A percentile compares a stretch with the other conserved stretches of the same genome.
Conservation (phyloP, 2,888 invertebrate genomes). For the Thereva unica region DNA sequence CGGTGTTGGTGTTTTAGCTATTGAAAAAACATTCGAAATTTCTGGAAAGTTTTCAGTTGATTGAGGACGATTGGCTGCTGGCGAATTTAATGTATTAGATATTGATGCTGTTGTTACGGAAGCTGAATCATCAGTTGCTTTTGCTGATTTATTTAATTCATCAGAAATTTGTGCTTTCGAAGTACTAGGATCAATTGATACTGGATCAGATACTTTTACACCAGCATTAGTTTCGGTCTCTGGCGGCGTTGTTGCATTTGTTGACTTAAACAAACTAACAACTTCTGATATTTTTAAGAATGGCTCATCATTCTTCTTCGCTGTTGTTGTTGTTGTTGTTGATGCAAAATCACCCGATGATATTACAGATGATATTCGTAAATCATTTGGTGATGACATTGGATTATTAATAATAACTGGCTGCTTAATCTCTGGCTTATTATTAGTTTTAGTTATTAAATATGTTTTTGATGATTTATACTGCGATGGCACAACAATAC, state of each 20-base stretch:
- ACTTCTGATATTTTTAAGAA: conserved; percentile 27
- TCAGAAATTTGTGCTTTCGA: background rate
- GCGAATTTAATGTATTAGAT: conserved; percentile 46
- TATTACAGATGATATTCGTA: conserved; percentile 19
- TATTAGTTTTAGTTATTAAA: no score
- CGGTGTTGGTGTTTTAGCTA: no score
- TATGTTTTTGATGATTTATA: no score
- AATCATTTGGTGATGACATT: background rate
- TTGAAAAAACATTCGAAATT: no score
- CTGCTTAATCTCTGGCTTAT: no score
- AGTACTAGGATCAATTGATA: background rate
- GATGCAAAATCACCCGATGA: background rate
- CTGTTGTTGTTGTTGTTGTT: conserved; percentile 8
- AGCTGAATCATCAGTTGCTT: background rate
- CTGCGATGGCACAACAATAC: no score
- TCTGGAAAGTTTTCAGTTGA: no score
- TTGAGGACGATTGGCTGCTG: no score
- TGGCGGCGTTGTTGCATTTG: background rate
- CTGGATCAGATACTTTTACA: background rate
- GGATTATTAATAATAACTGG: no score
- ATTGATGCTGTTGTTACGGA: background rate
- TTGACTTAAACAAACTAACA: conserved; percentile 14
- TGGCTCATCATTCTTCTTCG: conserved; percentile 5
- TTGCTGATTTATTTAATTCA: background rate
- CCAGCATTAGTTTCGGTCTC: background rate